Evolutionary conservation across 2,797 vertebrate species (phyloP), one percentile per base, ranked within the genome.

Genomic region (Podarcis lilfordi): DNA sequence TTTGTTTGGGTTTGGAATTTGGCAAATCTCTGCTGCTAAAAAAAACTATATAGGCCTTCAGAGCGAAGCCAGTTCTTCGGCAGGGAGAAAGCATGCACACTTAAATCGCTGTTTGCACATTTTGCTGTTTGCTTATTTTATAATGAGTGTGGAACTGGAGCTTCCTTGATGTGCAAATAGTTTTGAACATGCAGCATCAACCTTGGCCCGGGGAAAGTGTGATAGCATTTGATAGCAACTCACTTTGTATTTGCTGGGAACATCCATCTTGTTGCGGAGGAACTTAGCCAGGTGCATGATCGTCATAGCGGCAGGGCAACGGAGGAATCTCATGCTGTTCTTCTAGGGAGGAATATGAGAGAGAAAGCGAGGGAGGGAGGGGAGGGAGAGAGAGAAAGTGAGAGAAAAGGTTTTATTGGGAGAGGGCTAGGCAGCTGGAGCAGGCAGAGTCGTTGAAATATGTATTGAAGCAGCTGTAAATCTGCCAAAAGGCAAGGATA

Each of bases 201-300:
- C 3, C 25, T 59, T 40, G 10, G 6, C 5, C 27, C 17, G 4
- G 5, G 50, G 9, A 61, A 23, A 83, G 15, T 40, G 11, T n/a
- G 45, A 4, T 1, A 15, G 5, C 4, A 8, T 19, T 23, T 19
- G 8, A 11, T 59, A 43, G 23, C n/a, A 6, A 15, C 94, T 90
- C 92, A 97, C 97, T 95, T 96, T 96, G 95, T 97, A 98, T 86
- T 97, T 97, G 97, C 96, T 97, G 91, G 97, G 97, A 25, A 98
- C 97, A 0, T 98, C 97, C 97, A 98, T 98, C 92, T 98, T 98
- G 93, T 97, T 98, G 79, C 97, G 96, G 80, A 98, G 96, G 90
- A 98, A 98, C 90, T 98, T 98, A 85, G 97, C 97, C 2, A 98
- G 90, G 68, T 97, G 97, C 96, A 97, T 97, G 81, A 98, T 96